Conservation (phyloP, 2,113 vertebrate species). For the Lamprotornis superbus region DNA sequence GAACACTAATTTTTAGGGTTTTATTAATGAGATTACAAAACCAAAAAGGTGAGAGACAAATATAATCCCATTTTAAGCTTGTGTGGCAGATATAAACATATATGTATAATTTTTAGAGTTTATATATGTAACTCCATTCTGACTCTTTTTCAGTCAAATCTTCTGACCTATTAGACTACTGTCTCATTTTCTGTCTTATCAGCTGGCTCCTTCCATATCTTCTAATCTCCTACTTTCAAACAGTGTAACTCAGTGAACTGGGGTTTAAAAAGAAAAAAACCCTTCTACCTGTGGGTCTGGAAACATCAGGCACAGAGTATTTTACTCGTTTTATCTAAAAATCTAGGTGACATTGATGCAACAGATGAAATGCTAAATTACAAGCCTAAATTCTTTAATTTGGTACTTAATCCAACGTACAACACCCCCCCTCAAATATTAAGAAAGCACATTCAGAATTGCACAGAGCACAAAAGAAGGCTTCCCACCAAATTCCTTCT, state of each 20-base stretch:
- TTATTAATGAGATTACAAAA: not conserved
- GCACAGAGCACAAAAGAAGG: not conserved
- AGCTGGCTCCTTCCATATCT: not conserved
- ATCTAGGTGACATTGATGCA: not conserved
- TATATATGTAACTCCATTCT: not conserved
- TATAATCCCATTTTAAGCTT: not conserved
- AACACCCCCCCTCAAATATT: not conserved
- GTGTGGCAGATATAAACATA: not conserved
- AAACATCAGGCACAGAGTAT: not conserved
- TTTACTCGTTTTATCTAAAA: not conserved
- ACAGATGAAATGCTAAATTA: not conserved
- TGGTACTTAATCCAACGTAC: not conserved
- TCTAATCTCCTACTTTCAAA: not conserved
- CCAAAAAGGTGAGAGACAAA: not conserved
- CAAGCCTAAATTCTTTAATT: not conserved
- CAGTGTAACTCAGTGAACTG: not conserved
- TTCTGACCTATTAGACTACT: not conserved
- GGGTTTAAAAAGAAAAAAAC: not conserved
- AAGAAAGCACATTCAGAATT: conserved; percentile 14
- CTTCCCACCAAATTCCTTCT: conserved; percentile 5
- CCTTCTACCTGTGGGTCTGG: not conserved
- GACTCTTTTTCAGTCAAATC: not conserved
- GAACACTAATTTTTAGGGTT: not conserved
- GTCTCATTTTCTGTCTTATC: not conserved
- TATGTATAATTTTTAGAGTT: not conserved